Evolutionary conservation across 2,888 invertebrate species (phyloP).

Genomic region (Chymomyza amoena): DNA sequence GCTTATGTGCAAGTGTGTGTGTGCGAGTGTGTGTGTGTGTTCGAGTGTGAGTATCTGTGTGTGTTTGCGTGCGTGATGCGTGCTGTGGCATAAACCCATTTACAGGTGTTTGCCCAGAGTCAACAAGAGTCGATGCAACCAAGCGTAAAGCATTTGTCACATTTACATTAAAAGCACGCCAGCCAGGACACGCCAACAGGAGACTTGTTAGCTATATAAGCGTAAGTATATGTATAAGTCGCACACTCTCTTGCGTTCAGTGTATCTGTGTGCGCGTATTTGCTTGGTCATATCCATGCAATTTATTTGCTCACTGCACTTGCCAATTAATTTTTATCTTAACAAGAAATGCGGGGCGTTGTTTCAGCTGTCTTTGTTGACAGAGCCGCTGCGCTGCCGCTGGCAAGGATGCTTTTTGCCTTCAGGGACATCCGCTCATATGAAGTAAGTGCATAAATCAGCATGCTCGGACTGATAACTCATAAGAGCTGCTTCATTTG

Average conservation of each 20-base stretch:
- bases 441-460: constrained; percentile 67
- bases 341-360: constrained; percentile 60
- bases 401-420: neutral
- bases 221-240: neutral
- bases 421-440: neutral
- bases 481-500: constrained; percentile 48
- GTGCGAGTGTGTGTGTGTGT: constrained; percentile 9
- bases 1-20: neutral
- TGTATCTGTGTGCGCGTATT: constrained; percentile 4
- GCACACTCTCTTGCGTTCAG: neutral
- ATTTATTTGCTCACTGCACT: constrained; percentile 69
- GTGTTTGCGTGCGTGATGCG: constrained; percentile 6
- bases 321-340: constrained; percentile 71
- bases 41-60: constrained; percentile 3
- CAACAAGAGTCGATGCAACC: constrained; percentile 62
- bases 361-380: neutral
- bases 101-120: constrained; percentile 70
- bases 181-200: constrained; percentile 15
- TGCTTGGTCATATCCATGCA: constrained; percentile 34
- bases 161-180: constrained; percentile 65
- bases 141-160: constrained; percentile 73
- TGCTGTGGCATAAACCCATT: constrained; percentile 45
- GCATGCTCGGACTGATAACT: constrained; percentile 64
- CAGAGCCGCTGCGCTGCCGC: neutral
- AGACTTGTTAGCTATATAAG: neutral